Conservation (phyloP, 2,113 vertebrate species). For the Dasyprocta punctata region DNA sequence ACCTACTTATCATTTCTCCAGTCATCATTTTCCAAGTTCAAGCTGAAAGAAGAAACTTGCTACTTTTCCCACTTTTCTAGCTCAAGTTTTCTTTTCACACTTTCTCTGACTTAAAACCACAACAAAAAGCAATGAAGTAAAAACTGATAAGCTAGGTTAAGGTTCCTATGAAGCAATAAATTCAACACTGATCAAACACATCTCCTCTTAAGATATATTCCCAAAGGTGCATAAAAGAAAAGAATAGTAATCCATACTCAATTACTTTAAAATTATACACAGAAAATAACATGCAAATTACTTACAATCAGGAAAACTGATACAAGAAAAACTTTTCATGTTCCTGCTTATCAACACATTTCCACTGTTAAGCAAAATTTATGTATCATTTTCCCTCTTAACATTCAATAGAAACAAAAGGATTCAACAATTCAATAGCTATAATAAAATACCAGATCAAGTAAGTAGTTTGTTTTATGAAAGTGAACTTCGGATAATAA, state of each 20-base stretch:
- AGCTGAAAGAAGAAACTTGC: not conserved
- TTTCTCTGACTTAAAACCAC: not conserved
- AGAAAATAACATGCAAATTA: not conserved
- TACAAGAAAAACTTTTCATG: not conserved
- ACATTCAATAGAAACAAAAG: slow-evolving; percentile 27
- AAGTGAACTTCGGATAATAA: slow-evolving; percentile 40
- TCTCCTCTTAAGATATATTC: slow-evolving; percentile 10
- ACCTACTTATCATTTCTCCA: not conserved
- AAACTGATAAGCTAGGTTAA: not conserved
- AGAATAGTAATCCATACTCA: not conserved
- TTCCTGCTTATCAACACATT: slow-evolving; percentile 19
- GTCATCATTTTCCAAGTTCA: not conserved
- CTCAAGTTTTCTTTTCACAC: slow-evolving; percentile 9
- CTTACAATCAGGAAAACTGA: slow-evolving; percentile 16
- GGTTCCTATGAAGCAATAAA: not conserved
- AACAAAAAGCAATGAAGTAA: slow-evolving; percentile 28
- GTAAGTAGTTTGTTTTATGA: not conserved
- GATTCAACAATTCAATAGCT: slow-evolving; percentile 27
- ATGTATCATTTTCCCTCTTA: slow-evolving; percentile 22
- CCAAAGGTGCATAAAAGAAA: not conserved
- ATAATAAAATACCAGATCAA: not conserved
- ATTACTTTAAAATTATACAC: not conserved
- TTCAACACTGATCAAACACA: slow-evolving; percentile 41
- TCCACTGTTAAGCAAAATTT: not conserved
- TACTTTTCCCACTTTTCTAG: not conserved